These are phyloP conservation scores for Pygocentrus nattereri DNA, from an alignment of 2,797 vertebrate genomes.

Conservation along the genomic window DNA sequence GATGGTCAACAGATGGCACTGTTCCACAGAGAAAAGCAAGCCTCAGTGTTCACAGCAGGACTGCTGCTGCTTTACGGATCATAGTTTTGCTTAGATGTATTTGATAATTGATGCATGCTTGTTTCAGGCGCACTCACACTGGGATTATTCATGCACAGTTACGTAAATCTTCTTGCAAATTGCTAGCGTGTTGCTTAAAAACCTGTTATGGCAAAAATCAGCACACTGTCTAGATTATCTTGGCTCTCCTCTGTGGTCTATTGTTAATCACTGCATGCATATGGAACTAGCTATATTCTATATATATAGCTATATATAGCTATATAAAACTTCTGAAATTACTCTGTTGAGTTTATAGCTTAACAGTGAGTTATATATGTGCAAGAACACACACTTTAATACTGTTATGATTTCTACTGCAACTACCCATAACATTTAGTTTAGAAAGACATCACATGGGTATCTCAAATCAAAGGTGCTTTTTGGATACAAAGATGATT, in stretches of 20 bases:
- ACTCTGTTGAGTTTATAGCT: neutral
- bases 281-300: neutral
- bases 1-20: constrained; percentile 58
- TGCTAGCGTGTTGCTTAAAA: neutral
- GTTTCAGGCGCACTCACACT: constrained; percentile 12
- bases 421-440: neutral
- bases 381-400: neutral
- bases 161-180: constrained; percentile 9
- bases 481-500: no score
- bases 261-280: neutral
- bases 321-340: neutral
- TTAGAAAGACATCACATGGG: no score
- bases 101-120: constrained; percentile 40
- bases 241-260: neutral
- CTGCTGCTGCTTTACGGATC: constrained; percentile 20
- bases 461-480: no score
- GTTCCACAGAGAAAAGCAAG: constrained; percentile 48
- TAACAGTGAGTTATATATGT: neutral
- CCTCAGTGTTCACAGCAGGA: neutral
- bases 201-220: constrained; percentile 12
- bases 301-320: no score
- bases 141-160: constrained; percentile 33
- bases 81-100: constrained; percentile 23
- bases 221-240: neutral
- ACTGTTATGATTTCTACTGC: neutral